Base-by-base conservation (phyloP, 2,888 invertebrate species). In the Oligia strigilis region DNA sequence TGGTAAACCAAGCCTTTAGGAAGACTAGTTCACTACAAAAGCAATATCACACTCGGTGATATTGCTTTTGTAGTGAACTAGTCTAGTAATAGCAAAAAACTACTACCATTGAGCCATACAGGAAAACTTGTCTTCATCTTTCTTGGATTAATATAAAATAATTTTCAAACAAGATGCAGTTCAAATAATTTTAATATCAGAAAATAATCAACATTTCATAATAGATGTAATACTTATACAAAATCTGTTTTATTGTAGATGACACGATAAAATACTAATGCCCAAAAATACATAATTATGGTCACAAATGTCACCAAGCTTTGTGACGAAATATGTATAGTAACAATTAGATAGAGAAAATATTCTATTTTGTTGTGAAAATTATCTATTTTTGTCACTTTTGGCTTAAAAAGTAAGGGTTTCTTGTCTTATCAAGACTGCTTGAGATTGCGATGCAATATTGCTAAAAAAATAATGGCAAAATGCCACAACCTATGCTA, bases 121-220 rank as follows among this genome's bases (percentile, higher is more conserved):
- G 46, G 23, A n/a, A 43, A 43, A 29, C 11, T 40, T 40, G 40
- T 40, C 40, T 58, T 58, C 11, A 23, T 58, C 17, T 4, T 29
- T 43, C 13, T 70, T 29, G 13, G 60, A 74, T 55, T 58, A 69
- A 23, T 73, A 43, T 67, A 55, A 74, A 82, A 52, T 43, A 14
- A 83, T 81, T 77, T 23, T 55, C 40, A 13, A 72, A 72, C 52
- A 19, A 55, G 2, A 17, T 52, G 13, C 17, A 14, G 17, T 78
- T 83, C 9, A 64, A 78, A 74, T 79, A 70, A 76, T 72, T 87
- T 86, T 87, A 88, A 60, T 87, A 75, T 83, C 46, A 73, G 60
- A 86, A 87, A 83, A 86, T 89, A 89, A 80, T 78, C 19, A 79
- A 80, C 58, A 80, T 80, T 81, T 75, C 5, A 69, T 75, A 74